phyloP scores from a whole-genome alignment of 2,888 invertebrate genomes.

The Elysia crispata region DNA sequence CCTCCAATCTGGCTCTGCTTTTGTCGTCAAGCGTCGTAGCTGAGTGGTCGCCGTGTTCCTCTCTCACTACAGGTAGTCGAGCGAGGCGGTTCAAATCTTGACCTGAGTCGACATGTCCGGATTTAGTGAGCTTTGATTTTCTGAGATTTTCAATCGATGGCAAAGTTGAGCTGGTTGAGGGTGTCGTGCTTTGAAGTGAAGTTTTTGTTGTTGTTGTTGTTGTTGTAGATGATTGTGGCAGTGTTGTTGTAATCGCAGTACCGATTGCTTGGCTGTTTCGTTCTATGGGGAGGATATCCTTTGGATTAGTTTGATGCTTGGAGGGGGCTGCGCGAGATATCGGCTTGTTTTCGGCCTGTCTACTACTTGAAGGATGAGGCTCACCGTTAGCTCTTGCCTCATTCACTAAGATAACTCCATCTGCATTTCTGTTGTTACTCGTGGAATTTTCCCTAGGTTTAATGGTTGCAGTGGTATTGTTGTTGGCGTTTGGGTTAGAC shows the following conservation, averaged over 20 bases:
- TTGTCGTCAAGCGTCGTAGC: too few relatives aligned
- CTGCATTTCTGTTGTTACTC: background rate
- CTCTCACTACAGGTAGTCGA: slow-evolving; percentile 31
- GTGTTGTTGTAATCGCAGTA: too few relatives aligned
- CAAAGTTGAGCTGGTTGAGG: background rate
- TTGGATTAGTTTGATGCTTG: too few relatives aligned
- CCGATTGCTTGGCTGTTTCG: too few relatives aligned
- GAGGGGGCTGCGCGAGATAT: too few relatives aligned
- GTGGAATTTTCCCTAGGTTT: background rate
- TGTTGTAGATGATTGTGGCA: background rate
- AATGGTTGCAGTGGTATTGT: background rate
- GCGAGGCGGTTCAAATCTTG: slow-evolving; percentile 1
- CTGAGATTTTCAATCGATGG: slow-evolving; percentile 1
- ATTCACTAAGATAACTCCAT: background rate
- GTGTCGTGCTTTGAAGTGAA: background rate
- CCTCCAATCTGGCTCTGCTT: too few relatives aligned
- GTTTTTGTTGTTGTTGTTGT: too few relatives aligned
- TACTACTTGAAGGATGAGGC: background rate
- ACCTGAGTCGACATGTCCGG: background rate
- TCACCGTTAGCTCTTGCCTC: background rate
- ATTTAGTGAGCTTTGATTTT: slow-evolving; percentile 22
- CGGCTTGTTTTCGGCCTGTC: background rate
- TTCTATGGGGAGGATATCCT: too few relatives aligned
- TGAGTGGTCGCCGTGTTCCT: background rate
- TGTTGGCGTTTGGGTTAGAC: background rate